A percentile compares a stretch with the other conserved stretches of the same genome.
These are phyloP conservation scores for Xyrauchen texanus DNA, from an alignment of 2,113 vertebrate species.

Conservation along the genomic window DNA sequence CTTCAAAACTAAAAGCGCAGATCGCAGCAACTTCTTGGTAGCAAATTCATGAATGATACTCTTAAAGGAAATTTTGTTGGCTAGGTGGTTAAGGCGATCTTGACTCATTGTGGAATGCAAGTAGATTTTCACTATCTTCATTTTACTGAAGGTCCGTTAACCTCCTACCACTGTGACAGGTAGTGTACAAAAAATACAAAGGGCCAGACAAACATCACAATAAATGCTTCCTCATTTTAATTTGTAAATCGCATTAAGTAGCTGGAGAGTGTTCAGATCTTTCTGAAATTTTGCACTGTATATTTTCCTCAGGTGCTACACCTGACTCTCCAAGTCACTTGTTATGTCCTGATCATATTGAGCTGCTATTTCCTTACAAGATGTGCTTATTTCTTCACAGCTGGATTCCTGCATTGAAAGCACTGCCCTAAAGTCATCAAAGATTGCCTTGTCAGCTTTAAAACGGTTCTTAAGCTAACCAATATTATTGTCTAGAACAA, in stretches of 20 bases:
- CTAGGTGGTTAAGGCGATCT: not conserved
- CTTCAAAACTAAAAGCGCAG: not conserved
- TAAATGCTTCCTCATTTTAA: conserved; percentile 7
- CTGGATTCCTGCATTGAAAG: too few species aligned
- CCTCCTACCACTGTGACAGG: not conserved
- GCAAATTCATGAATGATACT: too few species aligned
- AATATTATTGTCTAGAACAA: too few species aligned
- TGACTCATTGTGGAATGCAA: not conserved
- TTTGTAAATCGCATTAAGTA: conserved; percentile 9
- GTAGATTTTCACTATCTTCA: conserved; percentile 29
- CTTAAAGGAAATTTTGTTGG: too few species aligned
- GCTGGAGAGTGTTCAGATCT: not conserved
- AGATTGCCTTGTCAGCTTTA: too few species aligned
- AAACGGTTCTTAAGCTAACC: too few species aligned
- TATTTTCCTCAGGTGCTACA: not conserved
- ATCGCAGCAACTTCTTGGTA: too few species aligned
- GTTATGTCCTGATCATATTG: too few species aligned
- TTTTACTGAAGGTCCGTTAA: conserved; percentile 15
- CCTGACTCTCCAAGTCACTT: not conserved
- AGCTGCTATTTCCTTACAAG: too few species aligned
- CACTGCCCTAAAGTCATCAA: too few species aligned
- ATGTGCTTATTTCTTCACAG: too few species aligned
- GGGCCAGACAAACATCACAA: too few species aligned
- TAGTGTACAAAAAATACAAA: not conserved
- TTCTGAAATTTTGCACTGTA: conserved; percentile 7